Percentiles rank a stretch among this genome's conserved stretches.
Evolutionary conservation across 2,113 vertebrate species (phyloP).

Genomic region (Anoura caudifer): DNA sequence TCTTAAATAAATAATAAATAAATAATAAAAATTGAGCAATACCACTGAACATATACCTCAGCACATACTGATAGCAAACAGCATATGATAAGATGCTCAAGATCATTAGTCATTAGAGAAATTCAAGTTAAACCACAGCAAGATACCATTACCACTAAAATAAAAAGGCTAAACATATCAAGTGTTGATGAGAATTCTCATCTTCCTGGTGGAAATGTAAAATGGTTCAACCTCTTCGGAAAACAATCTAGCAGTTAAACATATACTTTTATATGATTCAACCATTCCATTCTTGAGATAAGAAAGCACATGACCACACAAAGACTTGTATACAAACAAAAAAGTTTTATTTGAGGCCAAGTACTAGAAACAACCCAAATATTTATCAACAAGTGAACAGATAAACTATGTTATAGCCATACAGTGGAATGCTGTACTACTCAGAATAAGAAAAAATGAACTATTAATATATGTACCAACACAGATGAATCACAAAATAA

Average conservation of each 20-base stretch:
- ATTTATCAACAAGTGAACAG: not conserved
- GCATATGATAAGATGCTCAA: not conserved
- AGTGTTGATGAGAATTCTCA: too few relatives aligned
- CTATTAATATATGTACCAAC: not conserved
- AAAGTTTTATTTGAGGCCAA: not conserved
- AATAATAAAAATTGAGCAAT: not conserved
- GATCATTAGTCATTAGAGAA: not conserved
- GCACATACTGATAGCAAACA: not conserved
- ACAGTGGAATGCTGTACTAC: not conserved
- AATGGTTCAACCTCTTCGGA: too few relatives aligned
- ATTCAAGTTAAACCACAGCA: too few relatives aligned
- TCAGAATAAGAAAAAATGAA: constrained; percentile 11
- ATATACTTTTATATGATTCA: not conserved
- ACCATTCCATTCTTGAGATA: not conserved
- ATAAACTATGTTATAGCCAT: not conserved
- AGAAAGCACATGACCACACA: not conserved
- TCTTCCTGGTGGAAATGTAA: too few relatives aligned
- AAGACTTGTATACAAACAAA: not conserved
- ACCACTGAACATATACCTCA: not conserved
- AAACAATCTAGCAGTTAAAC: not conserved
- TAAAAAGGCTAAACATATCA: too few relatives aligned
- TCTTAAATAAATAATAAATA: too few relatives aligned
- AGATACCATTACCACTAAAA: too few relatives aligned
- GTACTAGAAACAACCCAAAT: not conserved
- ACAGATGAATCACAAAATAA: not conserved